These are phyloP conservation scores for Protaetia brevitarsis DNA, from an alignment of 1,140 invertebrate genomes.

Conservation along the genomic window DNA sequence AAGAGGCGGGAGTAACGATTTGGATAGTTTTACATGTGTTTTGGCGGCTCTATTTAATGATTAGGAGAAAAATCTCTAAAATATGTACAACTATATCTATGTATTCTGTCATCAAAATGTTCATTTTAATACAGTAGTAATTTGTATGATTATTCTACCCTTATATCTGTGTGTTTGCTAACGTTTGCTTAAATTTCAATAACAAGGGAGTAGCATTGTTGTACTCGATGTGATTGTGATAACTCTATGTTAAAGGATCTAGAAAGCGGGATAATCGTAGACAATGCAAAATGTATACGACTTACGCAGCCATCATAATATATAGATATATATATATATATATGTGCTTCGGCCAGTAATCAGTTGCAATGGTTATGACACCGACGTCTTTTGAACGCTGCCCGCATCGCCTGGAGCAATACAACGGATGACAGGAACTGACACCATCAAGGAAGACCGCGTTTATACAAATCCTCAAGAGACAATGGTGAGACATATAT, in stretches of 20 bases:
- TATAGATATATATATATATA: background rate
- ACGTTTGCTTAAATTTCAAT: too few relatives aligned
- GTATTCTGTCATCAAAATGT: too few relatives aligned
- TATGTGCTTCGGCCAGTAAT: conserved; percentile 4
- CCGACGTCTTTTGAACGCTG: conserved; percentile 11
- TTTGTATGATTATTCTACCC: too few relatives aligned
- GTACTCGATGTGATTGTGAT: background rate
- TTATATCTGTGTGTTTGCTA: too few relatives aligned
- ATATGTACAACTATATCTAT: too few relatives aligned
- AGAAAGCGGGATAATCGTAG: background rate
- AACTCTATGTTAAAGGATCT: background rate
- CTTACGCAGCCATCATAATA: too few relatives aligned
- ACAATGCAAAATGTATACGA: conserved; percentile 14
- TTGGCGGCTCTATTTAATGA: too few relatives aligned
- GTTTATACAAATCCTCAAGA: conserved; percentile 11
- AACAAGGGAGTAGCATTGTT: too few relatives aligned
- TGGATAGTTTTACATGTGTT: too few relatives aligned
- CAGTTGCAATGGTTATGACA: conserved; percentile 18
- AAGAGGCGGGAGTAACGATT: too few relatives aligned
- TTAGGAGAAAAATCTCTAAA: too few relatives aligned
- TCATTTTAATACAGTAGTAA: too few relatives aligned
- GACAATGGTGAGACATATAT: conserved; percentile 14
- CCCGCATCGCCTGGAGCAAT: background rate
- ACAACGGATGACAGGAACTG: conserved; percentile 9
- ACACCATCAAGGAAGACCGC: conserved; percentile 13